These are phyloP conservation scores for Otolemur garnettii DNA, from an alignment of 2,113 vertebrate species.

Conservation along the genomic window DNA sequence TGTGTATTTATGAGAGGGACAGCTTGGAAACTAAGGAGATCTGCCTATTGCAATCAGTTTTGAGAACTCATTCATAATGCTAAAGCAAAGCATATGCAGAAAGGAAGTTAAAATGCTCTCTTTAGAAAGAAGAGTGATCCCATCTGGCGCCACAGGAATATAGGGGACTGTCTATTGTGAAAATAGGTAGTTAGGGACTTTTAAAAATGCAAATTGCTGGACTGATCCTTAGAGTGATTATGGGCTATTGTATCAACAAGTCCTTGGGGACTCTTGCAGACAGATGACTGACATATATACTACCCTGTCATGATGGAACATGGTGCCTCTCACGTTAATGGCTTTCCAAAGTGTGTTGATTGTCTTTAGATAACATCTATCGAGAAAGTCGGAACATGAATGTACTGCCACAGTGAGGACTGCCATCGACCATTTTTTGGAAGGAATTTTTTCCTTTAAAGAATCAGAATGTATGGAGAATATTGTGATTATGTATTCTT, in stretches of 20 bases:
- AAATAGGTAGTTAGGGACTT: constrained; percentile 76
- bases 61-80: background rate
- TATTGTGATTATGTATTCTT: constrained; percentile 48
- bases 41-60: background rate
- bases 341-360: constrained; percentile 48
- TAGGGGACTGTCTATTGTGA: constrained; percentile 22
- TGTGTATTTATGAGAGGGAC: background rate
- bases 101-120: constrained; percentile 46
- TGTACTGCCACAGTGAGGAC: background rate
- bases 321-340: background rate
- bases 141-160: constrained; percentile 26
- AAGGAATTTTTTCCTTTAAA: constrained; percentile 65
- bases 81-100: background rate
- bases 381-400: constrained; percentile 68
- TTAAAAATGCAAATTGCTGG: constrained; percentile 83
- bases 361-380: constrained; percentile 70
- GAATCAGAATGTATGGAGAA: constrained; percentile 52
- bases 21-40: constrained; percentile 47
- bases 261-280: constrained; percentile 75
- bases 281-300: constrained; percentile 74
- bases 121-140: constrained; percentile 68
- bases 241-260: constrained; percentile 82
- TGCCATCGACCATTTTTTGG: constrained; percentile 57
- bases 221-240: constrained; percentile 78
- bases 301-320: constrained; percentile 22